phyloP scores from a whole-genome alignment of 2,888 invertebrate genomes.

The Ferdinandea cuprea region DNA sequence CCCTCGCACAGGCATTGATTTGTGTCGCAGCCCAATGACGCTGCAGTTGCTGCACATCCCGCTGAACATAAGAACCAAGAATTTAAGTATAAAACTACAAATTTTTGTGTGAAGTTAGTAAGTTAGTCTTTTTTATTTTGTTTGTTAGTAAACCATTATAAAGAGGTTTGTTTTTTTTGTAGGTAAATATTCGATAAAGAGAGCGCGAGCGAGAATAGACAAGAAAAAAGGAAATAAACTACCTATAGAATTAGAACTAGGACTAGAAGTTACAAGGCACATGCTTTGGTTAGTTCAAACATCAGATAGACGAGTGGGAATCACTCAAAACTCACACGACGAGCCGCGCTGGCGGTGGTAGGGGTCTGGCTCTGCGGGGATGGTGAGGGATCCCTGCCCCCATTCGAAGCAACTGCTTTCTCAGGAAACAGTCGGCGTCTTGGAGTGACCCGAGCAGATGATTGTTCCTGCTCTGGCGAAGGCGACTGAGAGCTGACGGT shows the following conservation, averaged over 20 bases:
- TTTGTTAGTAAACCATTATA: constrained; percentile 71
- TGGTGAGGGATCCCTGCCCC: constrained; percentile 29
- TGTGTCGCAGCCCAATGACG: constrained; percentile 85
- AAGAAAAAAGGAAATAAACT: constrained; percentile 33
- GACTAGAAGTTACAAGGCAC: constrained; percentile 75
- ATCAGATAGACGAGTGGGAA: constrained; percentile 50
- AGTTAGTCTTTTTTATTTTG: constrained; percentile 68
- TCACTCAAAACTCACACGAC: constrained; percentile 73
- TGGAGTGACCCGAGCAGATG: constrained; percentile 30
- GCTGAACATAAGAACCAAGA: constrained; percentile 15
- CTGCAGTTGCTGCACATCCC: constrained; percentile 43
- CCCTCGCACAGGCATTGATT: constrained; percentile 88
- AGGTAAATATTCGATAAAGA: constrained; percentile 35
- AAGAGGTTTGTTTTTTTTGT: constrained; percentile 55
- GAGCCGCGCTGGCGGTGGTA: constrained; percentile 11
- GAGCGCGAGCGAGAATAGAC: constrained; percentile 50
- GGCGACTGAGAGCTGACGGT: constrained; percentile 30
- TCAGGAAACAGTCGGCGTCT: constrained; percentile 53
- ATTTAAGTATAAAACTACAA: constrained; percentile 55
- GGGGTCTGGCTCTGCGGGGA: constrained; percentile 31
- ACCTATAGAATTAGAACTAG: constrained; percentile 53
- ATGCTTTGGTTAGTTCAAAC: constrained; percentile 65
- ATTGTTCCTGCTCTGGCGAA: constrained; percentile 45
- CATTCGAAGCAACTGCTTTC: neutral
- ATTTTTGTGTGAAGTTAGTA: constrained; percentile 56